phyloP scores from a whole-genome alignment of 1,140 invertebrate species.

The Drosophila ambigua region DNA sequence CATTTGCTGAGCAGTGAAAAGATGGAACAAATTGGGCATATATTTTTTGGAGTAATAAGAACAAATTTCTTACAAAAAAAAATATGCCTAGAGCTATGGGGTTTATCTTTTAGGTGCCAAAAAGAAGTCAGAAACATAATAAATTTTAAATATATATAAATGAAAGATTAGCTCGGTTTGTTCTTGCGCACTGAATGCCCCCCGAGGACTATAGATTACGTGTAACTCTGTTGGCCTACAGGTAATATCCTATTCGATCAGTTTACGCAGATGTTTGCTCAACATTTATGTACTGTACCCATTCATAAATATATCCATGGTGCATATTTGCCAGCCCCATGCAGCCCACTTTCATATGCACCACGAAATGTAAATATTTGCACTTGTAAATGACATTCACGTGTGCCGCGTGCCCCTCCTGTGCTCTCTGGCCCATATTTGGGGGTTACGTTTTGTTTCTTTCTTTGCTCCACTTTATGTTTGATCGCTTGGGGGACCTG shows the following conservation, averaged over 20 bases:
- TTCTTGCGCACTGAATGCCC: too few species aligned
- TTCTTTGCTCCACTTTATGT: slow-evolving; percentile 51
- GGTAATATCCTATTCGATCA: slow-evolving; percentile 11
- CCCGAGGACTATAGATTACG: too few species aligned
- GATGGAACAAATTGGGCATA: background rate
- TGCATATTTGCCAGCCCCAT: slow-evolving; percentile 60
- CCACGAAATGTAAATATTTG: slow-evolving; percentile 75
- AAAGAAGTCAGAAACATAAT: too few species aligned
- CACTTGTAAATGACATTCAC: slow-evolving; percentile 80
- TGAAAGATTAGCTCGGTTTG: too few species aligned
- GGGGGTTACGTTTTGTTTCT: slow-evolving; percentile 33
- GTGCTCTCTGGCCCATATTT: slow-evolving; percentile 14
- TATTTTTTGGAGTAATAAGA: background rate
- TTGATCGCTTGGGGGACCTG: slow-evolving; percentile 42
- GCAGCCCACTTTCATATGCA: slow-evolving; percentile 63
- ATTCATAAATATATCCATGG: slow-evolving; percentile 53
- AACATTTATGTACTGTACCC: slow-evolving; percentile 17
- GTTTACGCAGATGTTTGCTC: background rate
- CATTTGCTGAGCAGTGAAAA: background rate
- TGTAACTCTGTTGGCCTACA: too few species aligned
- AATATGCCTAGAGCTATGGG: too few species aligned
- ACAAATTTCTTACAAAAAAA: too few species aligned
- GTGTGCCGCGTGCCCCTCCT: slow-evolving; percentile 26
- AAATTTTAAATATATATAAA: too few species aligned
- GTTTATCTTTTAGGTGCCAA: too few species aligned